Percentiles rank a stretch among this genome's conserved stretches.
Conservation (phyloP, 2,888 invertebrate genomes). For the Brachypalpus laphriformis region DNA sequence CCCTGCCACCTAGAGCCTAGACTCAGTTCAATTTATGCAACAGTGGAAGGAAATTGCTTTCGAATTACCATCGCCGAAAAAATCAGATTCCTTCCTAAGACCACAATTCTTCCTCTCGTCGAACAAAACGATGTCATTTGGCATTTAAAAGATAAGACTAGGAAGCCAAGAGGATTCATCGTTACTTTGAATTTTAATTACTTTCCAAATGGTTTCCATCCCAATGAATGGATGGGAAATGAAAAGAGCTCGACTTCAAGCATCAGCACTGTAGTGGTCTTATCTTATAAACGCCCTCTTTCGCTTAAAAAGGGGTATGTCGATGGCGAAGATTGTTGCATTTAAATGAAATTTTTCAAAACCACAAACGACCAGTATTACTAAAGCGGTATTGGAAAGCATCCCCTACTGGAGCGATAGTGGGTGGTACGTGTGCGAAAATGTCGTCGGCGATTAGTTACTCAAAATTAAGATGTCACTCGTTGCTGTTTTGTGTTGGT, state of each 20-base stretch:
- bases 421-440: constrained; percentile 41
- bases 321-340: neutral
- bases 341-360: neutral
- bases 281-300: neutral
- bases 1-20: neutral
- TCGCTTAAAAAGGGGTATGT: neutral
- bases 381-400: constrained; percentile 10
- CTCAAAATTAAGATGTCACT: constrained; percentile 53
- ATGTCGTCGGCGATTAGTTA: constrained; percentile 47
- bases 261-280: neutral
- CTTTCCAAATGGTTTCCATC: constrained; percentile 28
- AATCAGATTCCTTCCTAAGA: constrained; percentile 26
- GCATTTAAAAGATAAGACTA: constrained; percentile 40
- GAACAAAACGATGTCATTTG: constrained; percentile 41
- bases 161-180: constrained; percentile 3
- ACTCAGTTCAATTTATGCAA: constrained; percentile 21
- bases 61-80: constrained; percentile 34
- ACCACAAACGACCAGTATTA: neutral
- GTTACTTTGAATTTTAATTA: constrained; percentile 57
- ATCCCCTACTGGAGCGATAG: constrained; percentile 20
- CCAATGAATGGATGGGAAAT: constrained; percentile 32
- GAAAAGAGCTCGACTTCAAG: constrained; percentile 16
- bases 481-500: constrained; percentile 8
- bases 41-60: constrained; percentile 54
- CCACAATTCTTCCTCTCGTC: neutral